These are phyloP conservation scores for Galerucella pusilla DNA, from an alignment of 2,888 invertebrate genomes.

Conservation along the genomic window DNA sequence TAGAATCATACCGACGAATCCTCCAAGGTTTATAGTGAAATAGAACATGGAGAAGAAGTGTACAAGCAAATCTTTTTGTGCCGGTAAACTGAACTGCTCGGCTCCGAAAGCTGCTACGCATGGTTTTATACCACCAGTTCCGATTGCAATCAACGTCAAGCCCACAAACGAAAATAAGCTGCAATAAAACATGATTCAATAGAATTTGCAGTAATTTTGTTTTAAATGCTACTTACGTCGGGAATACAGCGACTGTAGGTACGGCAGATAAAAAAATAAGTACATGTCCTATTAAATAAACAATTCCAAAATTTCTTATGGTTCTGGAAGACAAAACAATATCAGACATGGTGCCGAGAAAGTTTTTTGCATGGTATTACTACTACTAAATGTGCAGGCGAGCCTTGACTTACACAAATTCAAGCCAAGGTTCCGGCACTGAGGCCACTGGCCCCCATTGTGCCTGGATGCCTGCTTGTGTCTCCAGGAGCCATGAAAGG, in stretches of 20 bases:
- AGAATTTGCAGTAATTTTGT: no score
- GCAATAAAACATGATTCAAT: slow-evolving; percentile 42
- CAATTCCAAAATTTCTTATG: slow-evolving; percentile 79
- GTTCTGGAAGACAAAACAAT: slow-evolving; percentile 68
- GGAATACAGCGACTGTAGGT: slow-evolving; percentile 68
- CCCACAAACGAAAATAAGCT: slow-evolving; percentile 70
- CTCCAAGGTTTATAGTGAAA: slow-evolving; percentile 80
- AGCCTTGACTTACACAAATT: no score
- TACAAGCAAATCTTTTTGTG: slow-evolving; percentile 74
- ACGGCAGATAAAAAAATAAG: slow-evolving; percentile 74
- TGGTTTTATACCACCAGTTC: slow-evolving; percentile 88
- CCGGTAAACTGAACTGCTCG: slow-evolving; percentile 81
- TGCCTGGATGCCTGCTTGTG: no score
- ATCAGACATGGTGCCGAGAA: no score
- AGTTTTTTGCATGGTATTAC: no score
- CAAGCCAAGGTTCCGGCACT: no score
- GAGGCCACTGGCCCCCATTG: no score
- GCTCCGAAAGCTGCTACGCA: slow-evolving; percentile 90
- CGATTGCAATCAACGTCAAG: slow-evolving; percentile 74
- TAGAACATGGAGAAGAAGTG: slow-evolving; percentile 87
- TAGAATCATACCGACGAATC: slow-evolving; percentile 74
- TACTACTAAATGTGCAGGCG: no score
- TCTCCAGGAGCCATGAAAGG: no score
- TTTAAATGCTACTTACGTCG: slow-evolving; percentile 65
- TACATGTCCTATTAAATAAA: slow-evolving; percentile 78